A percentile compares a stretch with the other conserved stretches of the same genome.
These are phyloP conservation scores for Meteorus sp. DNA, from an alignment of 1,140 invertebrate genomes.

Conservation along the genomic window DNA sequence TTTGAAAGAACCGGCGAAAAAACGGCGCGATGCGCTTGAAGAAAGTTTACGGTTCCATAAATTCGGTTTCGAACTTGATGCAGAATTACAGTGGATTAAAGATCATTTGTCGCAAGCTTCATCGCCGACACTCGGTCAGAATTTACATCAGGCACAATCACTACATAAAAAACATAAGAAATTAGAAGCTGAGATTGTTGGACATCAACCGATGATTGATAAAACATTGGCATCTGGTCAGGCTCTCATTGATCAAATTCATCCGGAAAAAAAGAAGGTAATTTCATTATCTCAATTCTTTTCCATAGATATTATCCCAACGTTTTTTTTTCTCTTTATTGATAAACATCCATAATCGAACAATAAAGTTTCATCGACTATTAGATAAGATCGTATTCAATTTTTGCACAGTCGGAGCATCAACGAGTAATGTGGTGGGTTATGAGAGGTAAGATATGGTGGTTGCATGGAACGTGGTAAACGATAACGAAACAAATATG, in stretches of 20 bases:
- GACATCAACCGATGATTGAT: constrained; percentile 81
- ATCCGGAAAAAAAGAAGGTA: constrained; percentile 78
- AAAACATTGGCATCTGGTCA: constrained; percentile 76
- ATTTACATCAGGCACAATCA: constrained; percentile 89
- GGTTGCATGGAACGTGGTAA: constrained; percentile 37
- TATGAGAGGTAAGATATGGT: constrained; percentile 45
- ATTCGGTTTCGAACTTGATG: constrained; percentile 91
- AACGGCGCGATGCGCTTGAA: constrained; percentile 78
- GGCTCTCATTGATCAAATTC: constrained; percentile 69
- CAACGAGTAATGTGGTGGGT: constrained; percentile 39
- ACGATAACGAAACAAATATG: constrained; percentile 25
- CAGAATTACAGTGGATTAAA: constrained; percentile 93
- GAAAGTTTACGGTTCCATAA: constrained; percentile 89
- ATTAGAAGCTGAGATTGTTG: constrained; percentile 81
- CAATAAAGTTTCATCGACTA: not conserved
- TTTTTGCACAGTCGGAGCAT: constrained; percentile 53
- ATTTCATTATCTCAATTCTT: constrained; percentile 7
- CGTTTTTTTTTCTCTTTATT: not conserved
- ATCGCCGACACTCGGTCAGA: constrained; percentile 75
- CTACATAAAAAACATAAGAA: constrained; percentile 94
- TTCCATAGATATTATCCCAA: not conserved
- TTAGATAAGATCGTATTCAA: constrained; percentile 20
- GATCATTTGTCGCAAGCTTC: constrained; percentile 83
- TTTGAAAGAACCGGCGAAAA: constrained; percentile 66
- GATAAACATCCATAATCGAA: not conserved